phyloP scores from a whole-genome alignment of 2,797 vertebrate species.

The Mormyrops boulengeri region DNA sequence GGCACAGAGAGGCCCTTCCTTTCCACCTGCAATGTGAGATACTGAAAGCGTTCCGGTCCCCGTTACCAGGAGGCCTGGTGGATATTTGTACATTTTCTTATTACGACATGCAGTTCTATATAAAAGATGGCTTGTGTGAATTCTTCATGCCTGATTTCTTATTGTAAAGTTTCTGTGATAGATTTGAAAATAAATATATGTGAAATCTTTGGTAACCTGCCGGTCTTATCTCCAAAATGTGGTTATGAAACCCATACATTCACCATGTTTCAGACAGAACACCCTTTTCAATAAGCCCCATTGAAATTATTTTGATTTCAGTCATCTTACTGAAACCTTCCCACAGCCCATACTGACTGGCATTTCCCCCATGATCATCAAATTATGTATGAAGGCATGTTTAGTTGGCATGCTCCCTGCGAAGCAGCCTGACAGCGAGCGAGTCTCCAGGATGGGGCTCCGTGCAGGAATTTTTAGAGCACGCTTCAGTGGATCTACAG shows the following conservation, averaged over 20 bases:
- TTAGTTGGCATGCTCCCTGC: not conserved
- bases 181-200: not conserved
- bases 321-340: not conserved
- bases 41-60: not conserved
- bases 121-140: not conserved
- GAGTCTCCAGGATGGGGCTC: not conserved
- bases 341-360: not conserved
- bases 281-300: not conserved
- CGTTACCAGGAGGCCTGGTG: not conserved
- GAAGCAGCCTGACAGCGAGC: not conserved
- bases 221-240: not conserved
- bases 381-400: not conserved
- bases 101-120: not conserved
- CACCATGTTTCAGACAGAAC: not conserved
- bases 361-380: not conserved
- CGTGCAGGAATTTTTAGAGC: constrained; percentile 32
- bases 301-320: not conserved
- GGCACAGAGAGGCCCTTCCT: not conserved
- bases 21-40: not conserved
- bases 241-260: not conserved
- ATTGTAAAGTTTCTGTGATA: not conserved
- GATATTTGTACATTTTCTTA: not conserved
- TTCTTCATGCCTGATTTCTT: not conserved
- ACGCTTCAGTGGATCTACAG: constrained; percentile 37
- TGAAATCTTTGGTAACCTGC: not conserved